Conservation (phyloP, 2,888 invertebrate species). For the Sarcophaga variegata region DNA sequence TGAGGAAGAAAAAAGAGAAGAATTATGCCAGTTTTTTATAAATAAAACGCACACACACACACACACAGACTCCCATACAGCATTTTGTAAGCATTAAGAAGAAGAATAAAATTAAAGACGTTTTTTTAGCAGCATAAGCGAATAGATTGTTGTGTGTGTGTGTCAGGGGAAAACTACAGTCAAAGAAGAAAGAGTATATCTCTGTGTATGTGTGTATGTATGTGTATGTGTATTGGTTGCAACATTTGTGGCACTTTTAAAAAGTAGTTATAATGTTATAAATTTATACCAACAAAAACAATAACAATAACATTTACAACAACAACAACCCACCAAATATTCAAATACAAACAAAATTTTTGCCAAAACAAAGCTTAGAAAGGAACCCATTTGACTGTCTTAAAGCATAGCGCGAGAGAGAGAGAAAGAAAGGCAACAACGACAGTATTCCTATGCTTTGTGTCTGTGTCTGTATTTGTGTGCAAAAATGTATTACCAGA, state of each 20-base stretch:
- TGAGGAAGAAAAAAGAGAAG: constrained; percentile 26
- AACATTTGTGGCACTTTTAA: constrained; percentile 69
- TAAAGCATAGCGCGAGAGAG: no score
- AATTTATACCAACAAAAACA: constrained; percentile 35
- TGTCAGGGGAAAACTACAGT: no score
- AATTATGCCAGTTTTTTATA: constrained; percentile 45
- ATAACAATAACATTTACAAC: neutral
- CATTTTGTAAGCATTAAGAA: constrained; percentile 12
- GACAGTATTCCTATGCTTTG: neutral
- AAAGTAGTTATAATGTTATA: constrained; percentile 63
- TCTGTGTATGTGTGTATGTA: no score
- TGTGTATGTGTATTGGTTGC: constrained; percentile 44
- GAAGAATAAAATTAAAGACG: constrained; percentile 46
- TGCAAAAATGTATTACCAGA: neutral
- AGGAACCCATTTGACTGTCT: neutral
- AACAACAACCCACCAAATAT: neutral
- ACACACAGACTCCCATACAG: neutral
- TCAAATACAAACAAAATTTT: constrained; percentile 49
- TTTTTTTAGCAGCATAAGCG: neutral
- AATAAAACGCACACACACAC: neutral
- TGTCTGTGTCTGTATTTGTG: neutral
- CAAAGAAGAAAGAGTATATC: no score
- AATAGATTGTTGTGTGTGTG: constrained; percentile 27
- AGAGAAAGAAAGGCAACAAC: no score
- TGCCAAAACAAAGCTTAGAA: neutral